Percentiles rank a stretch among this genome's conserved stretches.
Conservation (phyloP, 2,888 invertebrate species). For the Polydrusus cervinus region DNA sequence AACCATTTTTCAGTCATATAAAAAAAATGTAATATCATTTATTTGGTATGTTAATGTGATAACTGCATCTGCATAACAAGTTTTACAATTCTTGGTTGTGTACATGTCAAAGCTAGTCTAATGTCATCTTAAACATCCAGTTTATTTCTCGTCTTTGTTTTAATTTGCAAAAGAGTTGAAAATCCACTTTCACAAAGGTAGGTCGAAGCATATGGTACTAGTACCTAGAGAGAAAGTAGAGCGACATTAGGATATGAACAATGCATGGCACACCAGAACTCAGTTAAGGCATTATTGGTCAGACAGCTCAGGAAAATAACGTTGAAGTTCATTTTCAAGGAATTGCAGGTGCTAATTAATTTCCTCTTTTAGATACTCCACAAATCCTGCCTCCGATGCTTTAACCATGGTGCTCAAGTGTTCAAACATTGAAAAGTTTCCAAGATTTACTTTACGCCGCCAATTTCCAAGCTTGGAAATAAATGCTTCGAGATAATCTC, state of each 20-base stretch:
- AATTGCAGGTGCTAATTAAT: too few species aligned
- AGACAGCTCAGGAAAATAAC: too few species aligned
- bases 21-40: too few species aligned
- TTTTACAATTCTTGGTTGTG: constrained; percentile 13
- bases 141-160: constrained; percentile 18
- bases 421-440: neutral
- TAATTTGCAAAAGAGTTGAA: constrained; percentile 12
- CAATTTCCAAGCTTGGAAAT: neutral
- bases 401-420: neutral
- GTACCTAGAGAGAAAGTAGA: constrained; percentile 22
- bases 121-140: constrained; percentile 15
- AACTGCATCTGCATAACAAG: constrained; percentile 14
- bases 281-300: too few species aligned
- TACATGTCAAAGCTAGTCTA: too few species aligned
- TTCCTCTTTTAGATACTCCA: too few species aligned
- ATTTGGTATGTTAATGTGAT: too few species aligned
- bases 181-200: constrained; percentile 31
- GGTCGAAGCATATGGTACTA: constrained; percentile 30
- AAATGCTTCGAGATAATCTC: neutral
- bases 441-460: neutral
- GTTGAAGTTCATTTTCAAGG: too few species aligned
- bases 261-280: neutral
- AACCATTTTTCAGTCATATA: too few species aligned
- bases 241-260: neutral
- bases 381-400: too few species aligned